phyloP scores from a whole-genome alignment of 2,888 invertebrate species.

The Andrena hattorfiana region DNA sequence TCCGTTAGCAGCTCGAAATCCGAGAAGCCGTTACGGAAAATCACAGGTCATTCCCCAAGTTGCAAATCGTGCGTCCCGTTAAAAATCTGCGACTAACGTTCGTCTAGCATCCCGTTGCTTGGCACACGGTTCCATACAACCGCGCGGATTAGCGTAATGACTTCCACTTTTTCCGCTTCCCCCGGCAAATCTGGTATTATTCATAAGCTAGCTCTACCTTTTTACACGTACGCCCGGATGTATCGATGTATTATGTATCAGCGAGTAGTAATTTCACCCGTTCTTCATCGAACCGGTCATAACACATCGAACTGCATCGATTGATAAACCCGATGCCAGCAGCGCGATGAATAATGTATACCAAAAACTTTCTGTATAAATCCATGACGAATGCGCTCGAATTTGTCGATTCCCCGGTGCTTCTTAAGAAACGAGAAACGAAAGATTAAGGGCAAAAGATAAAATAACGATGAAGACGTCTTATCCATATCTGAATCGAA shows the following conservation, averaged over 20 bases:
- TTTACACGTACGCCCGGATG: neutral
- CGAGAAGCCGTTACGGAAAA: conserved; percentile 41
- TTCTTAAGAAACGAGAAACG: neutral
- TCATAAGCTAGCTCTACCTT: conserved; percentile 21
- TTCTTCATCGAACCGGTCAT: conserved; percentile 53
- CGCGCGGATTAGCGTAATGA: conserved; percentile 41
- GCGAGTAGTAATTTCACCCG: conserved; percentile 44
- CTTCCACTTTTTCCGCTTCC: conserved; percentile 9
- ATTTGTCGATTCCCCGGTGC: conserved; percentile 19
- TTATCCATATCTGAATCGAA: conserved; percentile 56
- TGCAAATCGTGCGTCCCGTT: conserved; percentile 51
- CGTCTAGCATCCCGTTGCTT: conserved; percentile 15
- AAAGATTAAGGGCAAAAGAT: conserved; percentile 24
- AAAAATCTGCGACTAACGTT: conserved; percentile 29
- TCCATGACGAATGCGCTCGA: conserved; percentile 33
- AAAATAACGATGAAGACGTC: conserved; percentile 65
- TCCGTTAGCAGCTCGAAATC: conserved; percentile 16
- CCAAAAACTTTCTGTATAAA: conserved; percentile 55
- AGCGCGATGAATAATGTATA: conserved; percentile 53
- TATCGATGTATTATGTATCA: conserved; percentile 29
- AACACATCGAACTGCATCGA: conserved; percentile 45
- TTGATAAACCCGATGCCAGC: conserved; percentile 27
- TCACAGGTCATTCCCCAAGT: conserved; percentile 18
- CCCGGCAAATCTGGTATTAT: conserved; percentile 17
- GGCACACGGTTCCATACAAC: conserved; percentile 15